Conservation (phyloP, 1,140 invertebrate genomes). For the Dolichoris vasculosae region DNA sequence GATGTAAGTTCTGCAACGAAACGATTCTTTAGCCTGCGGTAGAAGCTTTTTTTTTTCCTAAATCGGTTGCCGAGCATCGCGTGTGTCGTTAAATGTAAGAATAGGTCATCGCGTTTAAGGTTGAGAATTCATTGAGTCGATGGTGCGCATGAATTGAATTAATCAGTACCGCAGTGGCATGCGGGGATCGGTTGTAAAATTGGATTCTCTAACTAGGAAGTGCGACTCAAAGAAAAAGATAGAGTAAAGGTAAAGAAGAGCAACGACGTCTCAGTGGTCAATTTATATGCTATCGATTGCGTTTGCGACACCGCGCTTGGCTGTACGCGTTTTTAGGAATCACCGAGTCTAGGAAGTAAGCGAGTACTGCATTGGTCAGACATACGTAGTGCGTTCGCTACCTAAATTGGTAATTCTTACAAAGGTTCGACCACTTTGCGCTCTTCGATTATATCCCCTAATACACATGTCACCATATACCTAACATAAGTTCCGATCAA, state of each 20-base stretch:
- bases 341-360: too few relatives aligned
- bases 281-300: neutral
- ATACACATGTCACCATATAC: too few relatives aligned
- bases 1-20: too few relatives aligned
- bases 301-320: neutral
- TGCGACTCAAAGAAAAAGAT: neutral
- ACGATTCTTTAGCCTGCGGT: too few relatives aligned
- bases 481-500: too few relatives aligned
- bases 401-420: neutral
- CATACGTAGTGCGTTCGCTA: neutral
- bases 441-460: neutral
- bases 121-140: neutral
- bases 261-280: neutral
- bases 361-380: too few relatives aligned
- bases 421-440: neutral
- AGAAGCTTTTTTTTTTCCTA: too few relatives aligned
- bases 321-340: neutral
- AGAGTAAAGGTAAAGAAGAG: too few relatives aligned
- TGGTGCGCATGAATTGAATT: neutral
- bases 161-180: neutral
- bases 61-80: too few relatives aligned
- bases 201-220: neutral
- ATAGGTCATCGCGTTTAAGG: neutral
- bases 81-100: neutral
- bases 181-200: neutral